phyloP scores from a whole-genome alignment of 2,888 invertebrate genomes.

The Athetis lepigone region DNA sequence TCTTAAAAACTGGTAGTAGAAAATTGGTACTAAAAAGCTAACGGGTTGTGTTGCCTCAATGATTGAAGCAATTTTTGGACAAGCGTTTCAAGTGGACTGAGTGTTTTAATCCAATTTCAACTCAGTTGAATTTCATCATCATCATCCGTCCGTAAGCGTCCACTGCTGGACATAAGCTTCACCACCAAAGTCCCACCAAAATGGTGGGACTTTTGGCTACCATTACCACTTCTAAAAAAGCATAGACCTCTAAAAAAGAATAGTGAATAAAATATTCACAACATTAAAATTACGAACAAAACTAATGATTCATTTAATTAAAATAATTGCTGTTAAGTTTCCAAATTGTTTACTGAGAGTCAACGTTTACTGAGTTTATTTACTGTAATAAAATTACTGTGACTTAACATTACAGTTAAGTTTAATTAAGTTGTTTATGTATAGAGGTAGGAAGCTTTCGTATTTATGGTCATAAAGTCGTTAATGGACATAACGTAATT shows the following conservation, averaged over 20 bases:
- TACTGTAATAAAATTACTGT: slow-evolving; percentile 16
- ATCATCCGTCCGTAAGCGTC: too few species aligned
- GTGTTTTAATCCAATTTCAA: too few species aligned
- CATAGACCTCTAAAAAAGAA: too few species aligned
- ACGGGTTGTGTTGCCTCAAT: too few species aligned
- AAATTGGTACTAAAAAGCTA: too few species aligned
- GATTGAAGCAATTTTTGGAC: too few species aligned
- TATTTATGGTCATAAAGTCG: not conserved
- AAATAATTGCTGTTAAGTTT: not conserved
- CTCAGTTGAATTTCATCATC: too few species aligned
- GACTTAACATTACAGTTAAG: not conserved
- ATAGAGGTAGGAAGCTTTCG: not conserved
- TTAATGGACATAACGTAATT: not conserved
- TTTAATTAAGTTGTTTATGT: slow-evolving; percentile 4
- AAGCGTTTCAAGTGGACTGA: too few species aligned
- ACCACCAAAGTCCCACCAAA: too few species aligned
- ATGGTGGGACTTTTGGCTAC: too few species aligned
- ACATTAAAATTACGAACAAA: not conserved
- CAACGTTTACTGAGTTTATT: slow-evolving; percentile 22
- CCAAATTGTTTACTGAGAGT: slow-evolving; percentile 19
- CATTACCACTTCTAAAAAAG: too few species aligned
- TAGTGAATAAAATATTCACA: slow-evolving; percentile 2
- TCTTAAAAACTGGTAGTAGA: not conserved
- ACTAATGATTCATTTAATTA: slow-evolving; percentile 14
- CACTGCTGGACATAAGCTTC: too few species aligned